phyloP scores from a whole-genome alignment of 2,797 vertebrate species.

The Sternotherus odoratus region DNA sequence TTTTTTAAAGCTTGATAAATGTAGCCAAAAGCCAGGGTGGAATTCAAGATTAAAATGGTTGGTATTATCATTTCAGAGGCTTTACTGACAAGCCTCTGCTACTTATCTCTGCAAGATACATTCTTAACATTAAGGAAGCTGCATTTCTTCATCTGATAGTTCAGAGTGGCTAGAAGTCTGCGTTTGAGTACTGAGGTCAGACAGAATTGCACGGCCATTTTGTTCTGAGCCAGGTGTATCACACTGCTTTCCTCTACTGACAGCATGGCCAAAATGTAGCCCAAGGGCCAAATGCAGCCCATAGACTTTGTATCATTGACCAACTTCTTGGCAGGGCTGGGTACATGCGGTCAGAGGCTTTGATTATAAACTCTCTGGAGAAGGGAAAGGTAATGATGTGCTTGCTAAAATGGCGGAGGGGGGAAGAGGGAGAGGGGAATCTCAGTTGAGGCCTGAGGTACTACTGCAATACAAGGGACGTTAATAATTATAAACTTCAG shows the following conservation, averaged over 20 bases:
- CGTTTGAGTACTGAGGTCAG: conserved; percentile 18
- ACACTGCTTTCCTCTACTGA: not conserved
- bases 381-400: not conserved
- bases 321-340: not conserved
- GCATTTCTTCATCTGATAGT: conserved; percentile 13
- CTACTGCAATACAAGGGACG: not conserved
- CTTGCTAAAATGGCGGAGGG: not conserved
- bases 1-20: not conserved
- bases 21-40: not conserved
- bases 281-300: not conserved
- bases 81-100: conserved; percentile 8
- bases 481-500: not conserved
- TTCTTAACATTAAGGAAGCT: conserved; percentile 16
- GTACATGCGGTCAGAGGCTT: not conserved
- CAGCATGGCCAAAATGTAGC: not conserved
- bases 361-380: not conserved
- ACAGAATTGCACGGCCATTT: not conserved
- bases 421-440: too few relatives aligned
- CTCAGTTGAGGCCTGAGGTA: not conserved
- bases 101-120: conserved; percentile 18
- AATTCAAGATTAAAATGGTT: not conserved
- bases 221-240: not conserved
- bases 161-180: conserved; percentile 33
- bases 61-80: not conserved
- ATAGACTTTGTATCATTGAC: not conserved